These are phyloP conservation scores for Rhinichthys klamathensis DNA, from an alignment of 2,113 vertebrate species.

Conservation along the genomic window DNA sequence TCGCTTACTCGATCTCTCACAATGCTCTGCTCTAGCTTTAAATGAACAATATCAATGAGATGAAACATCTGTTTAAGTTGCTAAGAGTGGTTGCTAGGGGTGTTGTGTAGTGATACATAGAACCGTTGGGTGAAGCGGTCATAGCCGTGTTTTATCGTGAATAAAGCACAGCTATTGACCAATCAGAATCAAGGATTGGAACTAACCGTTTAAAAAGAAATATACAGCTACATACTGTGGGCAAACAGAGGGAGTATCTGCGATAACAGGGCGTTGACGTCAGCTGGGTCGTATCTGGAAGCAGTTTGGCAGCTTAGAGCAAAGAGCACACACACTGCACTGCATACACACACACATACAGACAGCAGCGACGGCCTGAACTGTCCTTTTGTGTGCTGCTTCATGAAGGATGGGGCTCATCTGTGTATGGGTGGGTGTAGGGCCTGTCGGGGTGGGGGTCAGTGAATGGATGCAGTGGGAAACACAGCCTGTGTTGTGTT, in stretches of 20 bases:
- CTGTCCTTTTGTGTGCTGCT: constrained; percentile 37
- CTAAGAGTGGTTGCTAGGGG: too few species aligned
- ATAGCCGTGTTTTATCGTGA: too few species aligned
- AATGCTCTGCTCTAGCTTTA: too few species aligned
- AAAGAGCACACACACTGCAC: constrained; percentile 14
- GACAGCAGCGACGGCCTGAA: not conserved
- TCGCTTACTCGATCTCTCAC: too few species aligned
- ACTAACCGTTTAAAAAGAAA: too few species aligned
- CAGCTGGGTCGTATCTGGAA: constrained; percentile 27
- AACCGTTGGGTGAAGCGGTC: too few species aligned
- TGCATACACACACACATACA: not conserved
- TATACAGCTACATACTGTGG: not conserved
- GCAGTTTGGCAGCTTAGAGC: constrained; percentile 17
- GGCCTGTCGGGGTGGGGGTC: constrained; percentile 18
- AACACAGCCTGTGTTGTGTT: constrained; percentile 23
- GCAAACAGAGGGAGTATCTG: constrained; percentile 8
- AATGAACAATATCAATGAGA: too few species aligned
- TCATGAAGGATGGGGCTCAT: constrained; percentile 22
- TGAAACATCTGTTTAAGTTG: too few species aligned
- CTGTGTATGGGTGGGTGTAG: constrained; percentile 18
- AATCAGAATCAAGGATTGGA: too few species aligned
- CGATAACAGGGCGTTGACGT: constrained; percentile 19
- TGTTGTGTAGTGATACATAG: too few species aligned
- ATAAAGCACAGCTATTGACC: too few species aligned
- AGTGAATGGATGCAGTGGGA: not conserved